Evolutionary conservation across 2,797 vertebrate genomes (phyloP).

Genomic region (Xiphophorus birchmanni): DNA sequence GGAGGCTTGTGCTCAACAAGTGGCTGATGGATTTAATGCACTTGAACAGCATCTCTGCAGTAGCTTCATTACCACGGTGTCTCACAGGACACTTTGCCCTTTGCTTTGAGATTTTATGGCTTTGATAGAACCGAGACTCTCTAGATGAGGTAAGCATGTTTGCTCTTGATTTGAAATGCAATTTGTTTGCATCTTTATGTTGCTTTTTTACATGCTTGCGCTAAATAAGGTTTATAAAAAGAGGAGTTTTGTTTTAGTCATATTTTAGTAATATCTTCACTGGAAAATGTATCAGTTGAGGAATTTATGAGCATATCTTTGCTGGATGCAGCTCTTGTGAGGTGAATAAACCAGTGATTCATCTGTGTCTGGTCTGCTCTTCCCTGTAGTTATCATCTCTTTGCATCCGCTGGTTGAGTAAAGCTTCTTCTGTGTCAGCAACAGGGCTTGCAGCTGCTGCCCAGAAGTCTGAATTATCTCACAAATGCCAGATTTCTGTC

Average conservation of each 20-base stretch:
- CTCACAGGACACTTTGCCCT: constrained; percentile 54
- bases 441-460: constrained; percentile 53
- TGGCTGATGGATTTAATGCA: constrained; percentile 77
- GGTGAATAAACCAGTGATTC: constrained; percentile 65
- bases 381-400: constrained; percentile 32
- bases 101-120: constrained; percentile 64
- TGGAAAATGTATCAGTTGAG: constrained; percentile 22
- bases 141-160: constrained; percentile 66
- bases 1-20: constrained; percentile 71
- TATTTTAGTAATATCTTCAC: constrained; percentile 20
- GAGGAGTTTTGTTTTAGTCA: constrained; percentile 12
- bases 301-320: constrained; percentile 31
- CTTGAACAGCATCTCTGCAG: constrained; percentile 57
- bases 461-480: constrained; percentile 37
- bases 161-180: constrained; percentile 32
- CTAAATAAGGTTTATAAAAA: not conserved
- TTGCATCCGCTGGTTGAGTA: constrained; percentile 34
- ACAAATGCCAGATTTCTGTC: constrained; percentile 50
- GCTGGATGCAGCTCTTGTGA: constrained; percentile 37
- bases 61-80: constrained; percentile 61
- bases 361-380: constrained; percentile 44
- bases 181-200: constrained; percentile 1
- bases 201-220: constrained; percentile 2
- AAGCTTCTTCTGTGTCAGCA: constrained; percentile 45
- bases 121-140: constrained; percentile 50